Evolutionary conservation across 2,797 vertebrate species (phyloP), one percentile per base, ranked within the genome.

Genomic region (Schizopygopsis malacanthus): DNA sequence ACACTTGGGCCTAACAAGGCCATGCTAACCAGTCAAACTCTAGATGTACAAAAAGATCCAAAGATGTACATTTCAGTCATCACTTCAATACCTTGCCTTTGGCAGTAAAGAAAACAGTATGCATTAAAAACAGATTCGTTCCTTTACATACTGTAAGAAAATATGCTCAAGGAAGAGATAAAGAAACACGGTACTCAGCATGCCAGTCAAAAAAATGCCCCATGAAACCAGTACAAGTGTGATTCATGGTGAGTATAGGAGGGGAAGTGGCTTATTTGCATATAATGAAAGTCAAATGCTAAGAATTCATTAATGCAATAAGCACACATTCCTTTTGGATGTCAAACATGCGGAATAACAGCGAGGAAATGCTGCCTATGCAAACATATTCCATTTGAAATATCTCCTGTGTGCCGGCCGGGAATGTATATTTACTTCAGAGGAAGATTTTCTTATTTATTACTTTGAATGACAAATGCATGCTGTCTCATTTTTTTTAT

Each of bases 271-370:
- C 79, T 43, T 47, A 90, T 87, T 88, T 87, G 81, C 85, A 89
- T 89, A 88, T 70, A 89, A 88, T 91, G 84, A 86, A 89, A 89
- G 83, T 89, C 87, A 89, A 89, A 88, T 84, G 67, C 83, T 87
- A 87, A 77, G 39, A 85, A 82, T 86, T 86, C 70, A 86, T 86
- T 89, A 89, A 82, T 86, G 79, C 78, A 84, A 81, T 81, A 85
- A 87, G 76, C 54, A 84, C 59, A 56, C 65, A 59, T 76, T 87
- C 70, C 75, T 45, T 76, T 79, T 79, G 37, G 65, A 86, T 85
- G 85, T 89, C 85, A 89, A 86, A 85, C 83, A 89, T 15, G 20
- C 4, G 63, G 71, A 85, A 85, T 87, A 85, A 83, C 81, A 41
- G 75, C 4, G 7, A 43, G 63, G 25, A 86, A 86, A 86, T 77